Evolutionary conservation across 2,797 vertebrate genomes (phyloP).

Genomic region (Alcedo quadribrachys): DNA sequence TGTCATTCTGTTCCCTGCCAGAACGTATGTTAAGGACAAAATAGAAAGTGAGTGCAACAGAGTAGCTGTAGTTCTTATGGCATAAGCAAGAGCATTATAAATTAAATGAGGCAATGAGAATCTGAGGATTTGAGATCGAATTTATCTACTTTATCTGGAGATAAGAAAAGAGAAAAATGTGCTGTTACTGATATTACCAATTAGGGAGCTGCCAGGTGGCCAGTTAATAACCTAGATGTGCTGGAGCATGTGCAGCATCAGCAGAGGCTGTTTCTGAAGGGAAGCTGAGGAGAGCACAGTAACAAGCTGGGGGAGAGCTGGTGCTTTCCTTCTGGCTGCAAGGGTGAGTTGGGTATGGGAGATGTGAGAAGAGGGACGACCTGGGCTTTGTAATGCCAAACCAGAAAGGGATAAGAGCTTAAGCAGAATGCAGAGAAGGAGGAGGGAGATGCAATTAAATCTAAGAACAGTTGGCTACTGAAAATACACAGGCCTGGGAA

Average conservation of each 20-base stretch:
- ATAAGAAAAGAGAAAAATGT: slow-evolving; percentile 30
- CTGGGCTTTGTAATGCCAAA: neutral
- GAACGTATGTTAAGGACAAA: neutral
- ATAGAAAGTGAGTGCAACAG: neutral
- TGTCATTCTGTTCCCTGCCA: slow-evolving; percentile 13
- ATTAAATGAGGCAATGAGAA: neutral
- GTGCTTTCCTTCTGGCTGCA: fast-evolving
- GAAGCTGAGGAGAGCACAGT: too few species aligned
- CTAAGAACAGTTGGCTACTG: neutral
- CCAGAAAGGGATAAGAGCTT: neutral
- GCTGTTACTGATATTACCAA: slow-evolving; percentile 17
- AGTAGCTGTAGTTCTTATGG: neutral
- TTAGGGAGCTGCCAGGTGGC: slow-evolving; percentile 41
- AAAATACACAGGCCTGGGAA: neutral
- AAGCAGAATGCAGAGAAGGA: neutral
- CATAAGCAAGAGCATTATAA: neutral
- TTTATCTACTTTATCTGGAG: slow-evolving; percentile 4
- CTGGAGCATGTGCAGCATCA: neutral
- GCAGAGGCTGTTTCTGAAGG: neutral
- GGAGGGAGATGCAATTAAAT: neutral
- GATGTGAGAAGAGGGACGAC: neutral
- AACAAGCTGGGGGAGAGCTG: fast-evolving
- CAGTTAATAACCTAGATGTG: slow-evolving; percentile 18
- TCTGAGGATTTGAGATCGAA: slow-evolving; percentile 24
- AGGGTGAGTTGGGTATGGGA: fast-evolving